Evolutionary conservation across 2,797 vertebrate genomes (phyloP), one percentile per base, ranked within the genome.

Genomic region (Pelobates cultripes): DNA sequence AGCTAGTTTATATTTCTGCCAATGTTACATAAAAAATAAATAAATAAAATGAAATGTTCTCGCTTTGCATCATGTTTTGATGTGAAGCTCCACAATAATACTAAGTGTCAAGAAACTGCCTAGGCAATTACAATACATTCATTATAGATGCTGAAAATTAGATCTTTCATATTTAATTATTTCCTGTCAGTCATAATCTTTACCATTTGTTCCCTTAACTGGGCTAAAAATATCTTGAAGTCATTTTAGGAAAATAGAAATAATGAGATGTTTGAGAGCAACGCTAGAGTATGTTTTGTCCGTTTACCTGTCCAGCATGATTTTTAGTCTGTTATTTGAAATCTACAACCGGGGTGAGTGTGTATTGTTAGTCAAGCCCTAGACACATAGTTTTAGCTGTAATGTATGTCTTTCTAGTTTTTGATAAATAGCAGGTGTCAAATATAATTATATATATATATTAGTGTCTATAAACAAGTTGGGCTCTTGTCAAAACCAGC

Each of bases 241-340:
- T 7, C 66, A 68, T 68, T 68, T 42, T 68, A 64, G 66, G 66
- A 68, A 42, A 68, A 68, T 40, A 68, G 40, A 68, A 42, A 43
- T 51, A 71, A 71, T 28, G 45, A 47, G 15, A 28, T 51, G 17
- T 7, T 28, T 51, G 45, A 15, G n/a, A 45, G n/a, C 45, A 47
- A 28, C 45, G 10, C 6, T 47, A 71, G 44, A 43, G 68, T 4
- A 17, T 47, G 70, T 47, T 10, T 15, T 71, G 47, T 71, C 6
- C n/a, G 10, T 51, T 51, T 10, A 51, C 10, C 5, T 51, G 10
- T 51, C 1, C 28, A 28, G 28, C 28, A 51, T 51, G 47, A 6
- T 6, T 51, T 51, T 51, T 51, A 40, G 44, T 51, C 45, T 71
- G 8, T 47, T 15, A 47, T 57, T 57, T 64, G 1, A 17, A 64